Base-by-base conservation (phyloP, 2,797 vertebrate species). In the Halcyon chelicuti region DNA sequence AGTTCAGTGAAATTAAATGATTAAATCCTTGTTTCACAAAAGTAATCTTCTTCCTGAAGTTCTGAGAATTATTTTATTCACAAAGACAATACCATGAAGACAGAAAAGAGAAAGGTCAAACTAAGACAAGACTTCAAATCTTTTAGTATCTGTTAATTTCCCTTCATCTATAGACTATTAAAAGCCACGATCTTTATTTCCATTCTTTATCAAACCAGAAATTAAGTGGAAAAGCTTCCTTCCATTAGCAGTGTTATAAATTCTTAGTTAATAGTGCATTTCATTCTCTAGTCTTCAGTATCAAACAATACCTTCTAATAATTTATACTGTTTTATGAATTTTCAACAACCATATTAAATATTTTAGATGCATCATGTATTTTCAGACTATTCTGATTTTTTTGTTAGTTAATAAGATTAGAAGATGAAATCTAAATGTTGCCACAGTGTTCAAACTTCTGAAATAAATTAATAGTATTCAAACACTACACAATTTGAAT, bases 1-100 rank as follows among this genome's bases (percentile, higher is more conserved):
- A 52, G 33, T 83, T 93, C 68, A 87, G n/a, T 91, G 84, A 94
- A 95, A 86, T 92, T 54, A 49, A 58, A 62, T 90, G 3, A 90
- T 89, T 92, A 95, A 94, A 73, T 70, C 51, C 42, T 87, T 97
- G 77, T 93, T 89, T 61, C 39, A 86, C 63, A 84, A 58, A 81
- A 92, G 39, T 74, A 94, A 89, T 94, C 74, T 92, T 86, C 44
- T 89, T 96, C 25, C 22, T 65, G 37, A 84, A 93, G n/a, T 83
- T 75, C 58, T 72, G 11, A 82, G 40, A 86, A 62, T 54, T 89
- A 49, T 80, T 93, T 78, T 84, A 51, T 61, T 65, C 40, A 86
- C 17, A 90, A 89, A 93, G 63, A 86, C 85, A 94, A 86, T 76
- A 54, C n/a, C 26, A 76, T 66, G 47, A 87, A 70, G 29, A 61